Evolutionary conservation across 2,888 invertebrate genomes (phyloP), one percentile per base, ranked within the genome.

Genomic region (Teinopalpus imperialis): DNA sequence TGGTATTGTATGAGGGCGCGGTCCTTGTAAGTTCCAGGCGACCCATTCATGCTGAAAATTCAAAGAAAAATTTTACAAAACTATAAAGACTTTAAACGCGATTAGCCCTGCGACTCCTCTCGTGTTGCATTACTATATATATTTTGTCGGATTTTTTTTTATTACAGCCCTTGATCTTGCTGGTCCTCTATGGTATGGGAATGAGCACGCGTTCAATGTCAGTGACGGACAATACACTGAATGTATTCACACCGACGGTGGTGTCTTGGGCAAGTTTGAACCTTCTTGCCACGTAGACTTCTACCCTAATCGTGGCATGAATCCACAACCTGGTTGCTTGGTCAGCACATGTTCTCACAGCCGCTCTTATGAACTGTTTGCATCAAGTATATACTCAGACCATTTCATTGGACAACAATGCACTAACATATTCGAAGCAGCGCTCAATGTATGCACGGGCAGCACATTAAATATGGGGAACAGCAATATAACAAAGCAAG

Each of bases 271-370:
- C 12, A 73, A 77, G 31, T 60, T 68, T 34, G 54, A 69, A 23
- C 43, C 57, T 0, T 52, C 69, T 10, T 72, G 53, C 4, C 35
- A 74, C 42, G 61, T 58, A 13, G 71, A 81, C 52, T 81, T 81
- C 56, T 82, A 77, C 52, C 75, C 77, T 2, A 82, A 81, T 39
- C 77, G 78, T 5, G 81, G 79, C 20, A 67, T 53, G 34, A 65
- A 69, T 48, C 60, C 59, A 1, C 79, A 79, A 48, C 81, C 81
- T 12, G 82, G 81, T 1, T 82, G 81, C 45, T 44, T 47, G 51
- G 3, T 58, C 6, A 72, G 61, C 45, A 63, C 64, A 3, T 81
- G 81, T 50, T 79, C 79, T 1, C 81, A 81, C 46, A 59, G 69
- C 2, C 70, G 78, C 3, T 55, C 77, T 0, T 49, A 56, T 13